Evolutionary conservation across 1,140 invertebrate genomes (phyloP).

Genomic region (Caenorhabditis tropicalis): DNA sequence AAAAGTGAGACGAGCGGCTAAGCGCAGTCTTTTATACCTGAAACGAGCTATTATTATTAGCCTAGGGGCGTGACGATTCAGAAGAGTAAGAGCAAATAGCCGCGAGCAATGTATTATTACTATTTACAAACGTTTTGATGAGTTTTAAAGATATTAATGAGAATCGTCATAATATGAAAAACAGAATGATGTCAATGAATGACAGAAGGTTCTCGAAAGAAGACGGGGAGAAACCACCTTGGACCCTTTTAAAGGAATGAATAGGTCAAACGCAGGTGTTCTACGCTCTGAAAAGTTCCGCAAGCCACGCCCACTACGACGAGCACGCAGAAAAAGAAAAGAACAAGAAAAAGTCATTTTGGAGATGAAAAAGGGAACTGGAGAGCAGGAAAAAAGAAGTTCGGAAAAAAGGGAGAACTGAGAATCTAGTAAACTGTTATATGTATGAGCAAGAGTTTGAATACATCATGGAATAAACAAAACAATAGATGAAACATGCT

Average conservation of each 20-base stretch:
- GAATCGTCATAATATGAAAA: not conserved
- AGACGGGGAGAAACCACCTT: not conserved
- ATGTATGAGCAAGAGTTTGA: too few species aligned
- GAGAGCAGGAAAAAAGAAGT: not conserved
- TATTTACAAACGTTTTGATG: conserved; percentile 41
- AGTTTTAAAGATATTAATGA: not conserved
- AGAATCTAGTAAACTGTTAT: too few species aligned
- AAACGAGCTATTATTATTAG: not conserved
- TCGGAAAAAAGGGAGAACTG: not conserved
- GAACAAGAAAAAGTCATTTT: not conserved
- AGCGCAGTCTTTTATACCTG: conserved; percentile 40
- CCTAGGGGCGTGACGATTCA: not conserved
- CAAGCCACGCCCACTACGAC: not conserved
- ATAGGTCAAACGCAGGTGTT: conserved; percentile 20
- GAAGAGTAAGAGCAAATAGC: conserved; percentile 17
- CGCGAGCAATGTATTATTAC: conserved; percentile 3
- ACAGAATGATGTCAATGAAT: conserved; percentile 27
- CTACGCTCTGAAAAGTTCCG: not conserved
- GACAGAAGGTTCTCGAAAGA: not conserved
- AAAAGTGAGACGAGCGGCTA: conserved; percentile 33
- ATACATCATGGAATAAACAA: too few species aligned
- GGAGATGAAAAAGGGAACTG: not conserved
- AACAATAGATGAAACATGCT: too few species aligned
- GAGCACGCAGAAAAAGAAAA: not conserved
- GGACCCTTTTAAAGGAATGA: not conserved